phyloP scores from a whole-genome alignment of 2,113 vertebrate genomes.

The Regulus satrapa region DNA sequence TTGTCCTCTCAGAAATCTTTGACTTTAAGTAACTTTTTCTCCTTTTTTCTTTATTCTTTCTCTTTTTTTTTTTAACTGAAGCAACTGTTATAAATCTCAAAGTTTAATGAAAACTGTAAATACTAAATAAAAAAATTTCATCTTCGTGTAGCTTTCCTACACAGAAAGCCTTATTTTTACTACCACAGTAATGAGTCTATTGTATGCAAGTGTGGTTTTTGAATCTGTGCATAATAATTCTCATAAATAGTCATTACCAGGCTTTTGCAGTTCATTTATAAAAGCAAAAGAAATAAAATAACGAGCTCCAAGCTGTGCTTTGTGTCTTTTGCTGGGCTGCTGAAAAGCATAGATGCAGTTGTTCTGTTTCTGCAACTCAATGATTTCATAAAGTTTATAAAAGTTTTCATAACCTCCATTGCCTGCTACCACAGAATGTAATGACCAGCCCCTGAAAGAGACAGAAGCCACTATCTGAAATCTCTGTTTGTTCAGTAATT shows the following conservation, averaged over 20 bases:
- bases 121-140: background rate
- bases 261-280: background rate
- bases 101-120: background rate
- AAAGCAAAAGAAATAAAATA: background rate
- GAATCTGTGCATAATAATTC: background rate
- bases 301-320: background rate
- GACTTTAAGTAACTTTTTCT: background rate
- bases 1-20: background rate
- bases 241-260: background rate
- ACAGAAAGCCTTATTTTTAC: background rate
- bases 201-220: background rate
- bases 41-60: background rate
- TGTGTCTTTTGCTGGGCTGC: background rate
- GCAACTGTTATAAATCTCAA: background rate
- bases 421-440: background rate
- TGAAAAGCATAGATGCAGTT: background rate
- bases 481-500: background rate
- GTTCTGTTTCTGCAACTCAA: background rate
- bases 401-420: background rate
- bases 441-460: background rate
- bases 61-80: background rate
- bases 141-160: background rate
- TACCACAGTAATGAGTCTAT: background rate
- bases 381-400: background rate
- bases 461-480: background rate